Evolutionary conservation across 2,797 vertebrate genomes (phyloP), one percentile per base, ranked within the genome.

Genomic region (Peromyscus melanophrys): DNA sequence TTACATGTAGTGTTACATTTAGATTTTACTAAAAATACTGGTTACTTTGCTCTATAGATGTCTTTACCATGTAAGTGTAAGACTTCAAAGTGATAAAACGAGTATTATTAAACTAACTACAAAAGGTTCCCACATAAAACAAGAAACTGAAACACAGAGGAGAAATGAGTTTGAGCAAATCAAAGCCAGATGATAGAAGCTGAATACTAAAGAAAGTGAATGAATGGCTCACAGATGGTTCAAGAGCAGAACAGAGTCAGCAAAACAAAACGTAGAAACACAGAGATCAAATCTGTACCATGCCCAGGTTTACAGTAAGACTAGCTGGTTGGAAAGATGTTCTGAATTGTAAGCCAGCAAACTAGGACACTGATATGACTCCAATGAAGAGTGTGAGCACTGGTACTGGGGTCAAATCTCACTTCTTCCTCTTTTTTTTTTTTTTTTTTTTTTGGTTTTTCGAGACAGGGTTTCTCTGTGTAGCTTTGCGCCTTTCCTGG

Each of bases 151-250:
- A 97, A 84, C 80, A 96, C 12, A 88, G 85, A 87, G 63, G 83
- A 95, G 91, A 90, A 97, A 94, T 96, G 71, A 92, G 84, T 94
- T 76, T 40, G 49, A 96, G 61, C 34, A 96, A 98, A 98, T 97
- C 49, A 97, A 96, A 97, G 43, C 65, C 96, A 97, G 87, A 96
- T 97, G 92, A 96, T 49, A 88, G 87, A 92, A 84, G 11, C 3
- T 89, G 57, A 93, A 90, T 77, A 73, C 46, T 89, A 85, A 96
- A 95, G 83, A 96, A 77, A 88, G 46, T 57, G 89, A 57, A 59
- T 82, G 87, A 88, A 90, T 90, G 76, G 91, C 23, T 95, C 61
- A 43, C 95, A 98, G 76, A 90, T 96, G 93, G 76, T 34, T 93
- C 77, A 59, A 94, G 76, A 93, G 40, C 89, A 96, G 77, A 87